phyloP scores from a whole-genome alignment of 2,113 vertebrate species.

The Mustela lutreola region DNA sequence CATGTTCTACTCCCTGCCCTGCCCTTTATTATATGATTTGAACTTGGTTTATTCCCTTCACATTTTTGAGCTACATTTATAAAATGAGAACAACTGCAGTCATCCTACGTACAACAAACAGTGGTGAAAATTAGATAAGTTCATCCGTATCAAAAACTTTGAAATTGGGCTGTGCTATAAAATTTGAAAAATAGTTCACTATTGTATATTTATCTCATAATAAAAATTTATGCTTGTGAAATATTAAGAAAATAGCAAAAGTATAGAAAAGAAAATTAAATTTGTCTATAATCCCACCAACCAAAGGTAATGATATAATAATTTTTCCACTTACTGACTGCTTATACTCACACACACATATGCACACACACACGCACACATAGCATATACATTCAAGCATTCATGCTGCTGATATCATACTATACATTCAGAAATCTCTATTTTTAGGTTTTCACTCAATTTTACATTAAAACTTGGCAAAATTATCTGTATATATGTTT shows the following conservation, averaged over 20 bases:
- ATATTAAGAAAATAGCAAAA: not conserved
- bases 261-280: not conserved
- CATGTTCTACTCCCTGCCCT: not conserved
- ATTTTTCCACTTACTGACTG: not conserved
- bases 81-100: not conserved
- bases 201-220: not conserved
- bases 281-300: not conserved
- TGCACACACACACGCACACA: not conserved
- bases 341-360: not conserved
- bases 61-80: not conserved
- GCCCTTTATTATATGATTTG: not conserved
- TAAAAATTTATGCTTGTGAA: not conserved
- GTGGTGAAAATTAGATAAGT: not conserved
- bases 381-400: not conserved
- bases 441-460: not conserved
- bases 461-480: not conserved
- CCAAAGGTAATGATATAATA: not conserved
- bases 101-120: not conserved
- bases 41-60: not conserved
- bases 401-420: not conserved
- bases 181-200: not conserved
- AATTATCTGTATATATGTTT: not conserved
- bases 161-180: not conserved
- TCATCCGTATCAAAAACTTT: not conserved
- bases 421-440: not conserved